Percentiles rank a stretch among this genome's conserved stretches.
Evolutionary conservation across 2,888 invertebrate species (phyloP).

Genomic region (Microctonus aethiopoides): DNA sequence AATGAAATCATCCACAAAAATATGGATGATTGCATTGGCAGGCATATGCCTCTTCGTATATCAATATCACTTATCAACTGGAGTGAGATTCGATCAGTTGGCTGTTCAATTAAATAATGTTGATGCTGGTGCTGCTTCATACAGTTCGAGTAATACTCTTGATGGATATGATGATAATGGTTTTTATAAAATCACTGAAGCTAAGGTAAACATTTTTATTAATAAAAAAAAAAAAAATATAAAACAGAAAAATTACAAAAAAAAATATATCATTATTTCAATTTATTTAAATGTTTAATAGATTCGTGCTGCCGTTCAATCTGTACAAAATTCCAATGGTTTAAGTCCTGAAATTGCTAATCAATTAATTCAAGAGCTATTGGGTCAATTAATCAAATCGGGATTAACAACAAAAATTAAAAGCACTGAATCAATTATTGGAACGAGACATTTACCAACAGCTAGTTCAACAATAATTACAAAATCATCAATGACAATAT

Average conservation of each 20-base stretch:
- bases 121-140: conserved; percentile 46
- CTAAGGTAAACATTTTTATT: conserved; percentile 47
- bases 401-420: not conserved
- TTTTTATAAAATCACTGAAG: conserved; percentile 51
- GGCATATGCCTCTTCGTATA: conserved; percentile 74
- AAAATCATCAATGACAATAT: not conserved
- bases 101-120: conserved; percentile 50
- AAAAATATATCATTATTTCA: conserved; percentile 1
- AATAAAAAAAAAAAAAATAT: not conserved
- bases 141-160: conserved; percentile 47
- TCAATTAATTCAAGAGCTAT: conserved; percentile 51
- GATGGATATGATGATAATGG: conserved; percentile 50
- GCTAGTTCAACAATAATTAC: not conserved
- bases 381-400: conserved; percentile 49
- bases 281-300: conserved; percentile 38
- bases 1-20: conserved; percentile 73
- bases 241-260: not conserved
- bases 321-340: conserved; percentile 55
- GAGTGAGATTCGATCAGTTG: conserved; percentile 58
- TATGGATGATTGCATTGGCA: conserved; percentile 75
- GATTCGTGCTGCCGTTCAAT: conserved; percentile 55
- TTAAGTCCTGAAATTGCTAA: conserved; percentile 58
- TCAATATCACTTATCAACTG: conserved; percentile 74
- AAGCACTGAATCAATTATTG: conserved; percentile 10
- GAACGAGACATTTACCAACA: conserved; percentile 12